Percentiles rank a stretch among this genome's conserved stretches.
Evolutionary conservation across 1,140 invertebrate species (phyloP).

Genomic region (Bombyx mori): ASM3026992v2 NC_085129.1:9011001-9011500

Average conservation of each 20-base stretch:
- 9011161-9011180: no score
- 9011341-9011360: slow-evolving; percentile 76
- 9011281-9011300: slow-evolving; percentile 82
- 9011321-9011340: slow-evolving; percentile 82
- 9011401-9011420: slow-evolving; percentile 77
- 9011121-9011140: no score
- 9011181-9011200: no score
- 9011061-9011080: no score
- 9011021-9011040: no score
- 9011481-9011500: slow-evolving; percentile 50
- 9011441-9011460: slow-evolving; percentile 82
- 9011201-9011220: slow-evolving; percentile 71
- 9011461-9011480: slow-evolving; percentile 69
- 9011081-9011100: no score
- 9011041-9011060: no score
- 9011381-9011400: slow-evolving; percentile 75
- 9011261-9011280: slow-evolving; percentile 75
- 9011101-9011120: no score
- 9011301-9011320: slow-evolving; percentile 79
- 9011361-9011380: slow-evolving; percentile 73
- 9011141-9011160: no score
- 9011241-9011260: slow-evolving; percentile 78
- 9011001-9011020: no score
- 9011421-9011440: slow-evolving; percentile 88
- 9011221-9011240: slow-evolving; percentile 82